phyloP scores from a whole-genome alignment of 2,797 vertebrate species.

The Sebastes goodei region DNA sequence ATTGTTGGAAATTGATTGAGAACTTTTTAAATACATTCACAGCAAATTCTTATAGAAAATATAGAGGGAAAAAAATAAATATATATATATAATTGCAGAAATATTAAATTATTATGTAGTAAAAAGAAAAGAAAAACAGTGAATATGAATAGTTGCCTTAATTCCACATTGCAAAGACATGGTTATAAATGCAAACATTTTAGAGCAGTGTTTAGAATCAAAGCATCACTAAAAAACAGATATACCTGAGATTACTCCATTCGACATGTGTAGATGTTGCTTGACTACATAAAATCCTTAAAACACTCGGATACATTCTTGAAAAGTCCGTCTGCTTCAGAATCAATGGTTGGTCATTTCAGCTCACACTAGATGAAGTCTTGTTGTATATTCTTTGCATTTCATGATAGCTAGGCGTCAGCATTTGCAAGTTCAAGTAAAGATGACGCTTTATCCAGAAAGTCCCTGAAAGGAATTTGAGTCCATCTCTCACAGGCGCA shows the following conservation, averaged over 20 bases:
- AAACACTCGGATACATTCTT: not conserved
- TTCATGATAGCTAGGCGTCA: rapidly evolving
- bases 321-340: not conserved
- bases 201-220: conserved; percentile 36
- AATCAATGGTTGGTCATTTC: not conserved
- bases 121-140: not conserved
- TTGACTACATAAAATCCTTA: not conserved
- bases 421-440: not conserved
- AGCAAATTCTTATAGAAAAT: too few relatives aligned
- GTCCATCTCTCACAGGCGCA: conserved; percentile 34
- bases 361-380: not conserved
- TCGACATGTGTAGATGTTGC: not conserved
- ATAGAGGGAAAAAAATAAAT: not conserved
- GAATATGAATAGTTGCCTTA: not conserved
- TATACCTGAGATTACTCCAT: not conserved
- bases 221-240: conserved; percentile 2
- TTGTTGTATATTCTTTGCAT: not conserved
- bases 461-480: rapidly evolving
- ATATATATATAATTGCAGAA: not conserved
- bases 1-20: conserved; percentile 5
- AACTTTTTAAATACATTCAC: conserved; percentile 36
- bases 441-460: rapidly evolving
- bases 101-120: not conserved
- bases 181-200: conserved; percentile 5
- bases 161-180: not conserved